phyloP scores from a whole-genome alignment of 2,113 vertebrate species.

The Zeus faber region DNA sequence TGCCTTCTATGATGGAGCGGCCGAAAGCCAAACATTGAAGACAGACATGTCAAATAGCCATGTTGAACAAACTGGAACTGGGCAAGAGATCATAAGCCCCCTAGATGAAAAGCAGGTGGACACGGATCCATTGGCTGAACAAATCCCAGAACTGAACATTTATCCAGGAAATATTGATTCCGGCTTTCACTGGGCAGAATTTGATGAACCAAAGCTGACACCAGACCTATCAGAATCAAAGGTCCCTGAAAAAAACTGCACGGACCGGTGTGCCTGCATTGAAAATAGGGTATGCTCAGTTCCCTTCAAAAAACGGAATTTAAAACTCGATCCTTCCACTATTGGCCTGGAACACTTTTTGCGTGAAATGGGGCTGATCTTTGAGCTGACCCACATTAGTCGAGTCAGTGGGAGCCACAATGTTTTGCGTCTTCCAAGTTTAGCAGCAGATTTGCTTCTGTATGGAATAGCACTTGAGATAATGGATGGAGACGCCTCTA shows the following conservation, averaged over 20 bases:
- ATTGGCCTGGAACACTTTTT: slow-evolving; percentile 74
- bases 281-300: too few relatives aligned
- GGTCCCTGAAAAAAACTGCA: too few relatives aligned
- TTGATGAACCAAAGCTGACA: neutral
- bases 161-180: too few relatives aligned
- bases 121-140: too few relatives aligned
- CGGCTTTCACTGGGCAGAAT: neutral
- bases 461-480: slow-evolving; percentile 70
- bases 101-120: too few relatives aligned
- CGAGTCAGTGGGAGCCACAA: slow-evolving; percentile 44
- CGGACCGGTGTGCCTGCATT: too few relatives aligned
- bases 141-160: too few relatives aligned
- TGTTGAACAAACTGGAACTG: too few relatives aligned
- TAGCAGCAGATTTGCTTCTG: slow-evolving; percentile 66
- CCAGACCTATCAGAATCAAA: neutral
- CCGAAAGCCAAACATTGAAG: too few relatives aligned
- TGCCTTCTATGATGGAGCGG: slow-evolving; percentile 3
- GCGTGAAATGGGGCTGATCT: slow-evolving; percentile 72
- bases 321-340: slow-evolving; percentile 9
- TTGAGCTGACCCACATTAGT: slow-evolving; percentile 58
- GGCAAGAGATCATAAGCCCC: too few relatives aligned
- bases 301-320: neutral
- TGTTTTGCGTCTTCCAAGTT: slow-evolving; percentile 53
- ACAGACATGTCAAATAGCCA: too few relatives aligned
- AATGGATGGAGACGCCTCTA: slow-evolving; percentile 70